Percentiles rank a stretch among this genome's conserved stretches.
phyloP scores from a whole-genome alignment of 2,888 invertebrate genomes.

The Cordilura impudica region DNA sequence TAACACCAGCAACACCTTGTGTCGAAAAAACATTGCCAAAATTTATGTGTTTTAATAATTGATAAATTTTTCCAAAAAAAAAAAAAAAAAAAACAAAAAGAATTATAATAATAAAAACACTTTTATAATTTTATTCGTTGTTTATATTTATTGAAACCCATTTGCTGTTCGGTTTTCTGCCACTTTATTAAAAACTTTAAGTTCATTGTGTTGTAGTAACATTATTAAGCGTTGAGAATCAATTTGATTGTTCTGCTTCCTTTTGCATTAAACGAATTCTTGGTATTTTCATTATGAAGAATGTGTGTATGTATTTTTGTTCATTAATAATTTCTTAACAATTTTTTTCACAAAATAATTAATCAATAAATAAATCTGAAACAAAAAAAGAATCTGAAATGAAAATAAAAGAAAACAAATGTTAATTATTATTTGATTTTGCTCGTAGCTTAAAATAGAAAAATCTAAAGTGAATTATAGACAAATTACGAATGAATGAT shows the following conservation, averaged over 20 bases:
- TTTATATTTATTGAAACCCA: conserved; percentile 38
- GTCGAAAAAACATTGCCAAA: conserved; percentile 51
- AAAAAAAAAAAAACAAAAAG: neutral
- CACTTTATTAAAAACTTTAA: conserved; percentile 11
- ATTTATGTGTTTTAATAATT: neutral
- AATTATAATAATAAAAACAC: too few relatives aligned
- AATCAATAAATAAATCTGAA: too few relatives aligned
- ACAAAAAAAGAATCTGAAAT: neutral
- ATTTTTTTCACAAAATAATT: neutral
- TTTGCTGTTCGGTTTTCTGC: conserved; percentile 17
- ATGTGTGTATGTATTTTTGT: neutral
- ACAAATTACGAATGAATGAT: too few relatives aligned
- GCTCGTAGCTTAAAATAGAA: too few relatives aligned
- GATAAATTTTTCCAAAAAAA: neutral
- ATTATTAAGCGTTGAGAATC: conserved; percentile 13
- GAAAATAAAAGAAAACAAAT: neutral
- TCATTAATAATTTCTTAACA: too few relatives aligned
- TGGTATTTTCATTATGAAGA: neutral
- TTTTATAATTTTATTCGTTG: conserved; percentile 10
- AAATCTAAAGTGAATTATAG: too few relatives aligned
- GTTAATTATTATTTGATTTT: neutral
- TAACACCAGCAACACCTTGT: conserved; percentile 42
- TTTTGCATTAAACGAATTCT: neutral
- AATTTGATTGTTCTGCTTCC: neutral
- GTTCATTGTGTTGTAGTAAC: conserved; percentile 30